Evolutionary conservation across 2,113 vertebrate genomes (phyloP).

Genomic region (Pycnonotus jocosus): DNA sequence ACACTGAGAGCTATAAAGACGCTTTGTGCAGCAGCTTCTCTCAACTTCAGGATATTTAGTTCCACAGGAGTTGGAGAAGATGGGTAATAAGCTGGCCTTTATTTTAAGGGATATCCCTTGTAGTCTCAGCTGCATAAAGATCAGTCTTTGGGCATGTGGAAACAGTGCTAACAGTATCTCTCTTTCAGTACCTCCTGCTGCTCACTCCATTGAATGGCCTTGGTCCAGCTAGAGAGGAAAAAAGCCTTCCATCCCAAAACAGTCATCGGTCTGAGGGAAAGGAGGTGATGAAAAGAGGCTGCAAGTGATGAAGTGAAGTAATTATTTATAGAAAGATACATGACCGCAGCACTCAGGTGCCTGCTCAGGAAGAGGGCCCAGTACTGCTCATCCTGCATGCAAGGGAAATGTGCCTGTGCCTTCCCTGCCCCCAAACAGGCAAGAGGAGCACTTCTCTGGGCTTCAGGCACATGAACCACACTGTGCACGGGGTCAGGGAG

Average conservation of each 20-base stretch:
- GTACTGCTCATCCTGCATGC: neutral
- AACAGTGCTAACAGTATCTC: slow-evolving; percentile 39
- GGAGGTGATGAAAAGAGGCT: slow-evolving; percentile 49
- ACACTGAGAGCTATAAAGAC: slow-evolving; percentile 62
- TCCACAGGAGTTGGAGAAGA: slow-evolving; percentile 53
- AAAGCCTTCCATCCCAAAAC: slow-evolving; percentile 36
- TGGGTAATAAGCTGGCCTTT: slow-evolving; percentile 66
- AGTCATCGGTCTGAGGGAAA: slow-evolving; percentile 19
- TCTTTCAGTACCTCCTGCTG: slow-evolving; percentile 11
- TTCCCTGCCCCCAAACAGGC: neutral
- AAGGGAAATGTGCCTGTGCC: neutral
- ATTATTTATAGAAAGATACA: slow-evolving; percentile 34
- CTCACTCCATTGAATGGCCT: neutral
- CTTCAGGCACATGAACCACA: fast-evolving
- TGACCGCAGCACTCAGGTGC: slow-evolving; percentile 11
- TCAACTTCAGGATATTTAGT: slow-evolving; percentile 56
- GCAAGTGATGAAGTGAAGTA: slow-evolving; percentile 28
- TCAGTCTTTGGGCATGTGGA: slow-evolving; percentile 20
- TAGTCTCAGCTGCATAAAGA: slow-evolving; percentile 65
- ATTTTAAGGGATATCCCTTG: slow-evolving; percentile 62
- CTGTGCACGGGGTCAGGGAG: neutral
- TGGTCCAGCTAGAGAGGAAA: slow-evolving; percentile 26
- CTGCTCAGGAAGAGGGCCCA: neutral
- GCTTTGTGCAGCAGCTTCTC: slow-evolving; percentile 64
- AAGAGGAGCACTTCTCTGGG: neutral